A percentile compares a stretch with the other conserved stretches of the same genome.
Evolutionary conservation across 2,113 vertebrate species (phyloP).

Genomic region (Ctenomys sociabilis): DNA sequence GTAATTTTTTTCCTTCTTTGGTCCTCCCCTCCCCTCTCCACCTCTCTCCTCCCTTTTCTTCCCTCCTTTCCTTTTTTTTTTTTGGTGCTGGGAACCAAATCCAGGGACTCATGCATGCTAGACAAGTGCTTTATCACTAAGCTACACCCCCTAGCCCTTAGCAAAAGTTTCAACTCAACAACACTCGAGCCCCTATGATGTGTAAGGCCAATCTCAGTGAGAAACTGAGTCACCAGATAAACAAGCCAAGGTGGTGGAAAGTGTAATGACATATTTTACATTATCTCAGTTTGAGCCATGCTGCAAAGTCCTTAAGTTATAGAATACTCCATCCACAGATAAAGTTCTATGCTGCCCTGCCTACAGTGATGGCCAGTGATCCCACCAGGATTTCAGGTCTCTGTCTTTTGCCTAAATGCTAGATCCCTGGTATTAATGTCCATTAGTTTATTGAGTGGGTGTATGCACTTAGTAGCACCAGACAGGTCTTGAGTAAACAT

Average conservation of each 20-base stretch:
- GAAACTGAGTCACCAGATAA: neutral
- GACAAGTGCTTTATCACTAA: neutral
- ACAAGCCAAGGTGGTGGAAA: neutral
- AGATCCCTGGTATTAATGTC: neutral
- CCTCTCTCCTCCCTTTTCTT: too few relatives aligned
- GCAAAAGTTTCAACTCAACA: neutral
- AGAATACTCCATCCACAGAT: neutral
- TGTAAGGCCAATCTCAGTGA: neutral
- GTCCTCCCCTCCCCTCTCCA: too few relatives aligned
- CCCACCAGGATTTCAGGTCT: neutral
- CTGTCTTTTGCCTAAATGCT: neutral
- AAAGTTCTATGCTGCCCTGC: neutral
- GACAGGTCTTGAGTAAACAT: neutral
- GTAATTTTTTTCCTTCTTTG: neutral
- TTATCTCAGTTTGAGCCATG: neutral
- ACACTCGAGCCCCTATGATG: neutral
- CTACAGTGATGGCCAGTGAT: neutral
- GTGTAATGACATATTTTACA: neutral
- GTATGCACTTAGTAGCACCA: neutral
- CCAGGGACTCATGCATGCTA: neutral
- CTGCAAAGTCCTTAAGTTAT: neutral
- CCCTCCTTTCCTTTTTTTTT: too few relatives aligned
- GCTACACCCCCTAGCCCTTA: neutral
- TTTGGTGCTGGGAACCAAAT: neutral
- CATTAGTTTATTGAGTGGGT: neutral